Conservation (phyloP, 1,140 invertebrate species). For the Tetranychus cinnabarinus region DNA sequence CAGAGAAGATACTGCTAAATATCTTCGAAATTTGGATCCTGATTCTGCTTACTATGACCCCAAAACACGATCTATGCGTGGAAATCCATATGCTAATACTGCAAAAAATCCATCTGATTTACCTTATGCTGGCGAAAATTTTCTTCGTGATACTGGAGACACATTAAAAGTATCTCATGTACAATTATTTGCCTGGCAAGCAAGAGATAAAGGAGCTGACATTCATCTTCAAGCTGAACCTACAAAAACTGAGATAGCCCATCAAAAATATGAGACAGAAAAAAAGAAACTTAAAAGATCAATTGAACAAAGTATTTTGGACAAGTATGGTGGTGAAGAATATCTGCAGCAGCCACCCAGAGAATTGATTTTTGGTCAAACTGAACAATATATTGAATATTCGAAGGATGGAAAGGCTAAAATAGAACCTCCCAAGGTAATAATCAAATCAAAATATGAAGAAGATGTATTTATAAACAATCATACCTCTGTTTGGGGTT, state of each 20-base stretch:
- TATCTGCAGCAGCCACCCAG: slow-evolving; percentile 64
- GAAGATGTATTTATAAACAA: slow-evolving; percentile 83
- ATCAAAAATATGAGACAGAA: slow-evolving; percentile 69
- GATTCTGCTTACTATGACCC: slow-evolving; percentile 98
- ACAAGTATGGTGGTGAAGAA: slow-evolving; percentile 74
- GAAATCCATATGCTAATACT: slow-evolving; percentile 60
- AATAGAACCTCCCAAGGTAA: slow-evolving; percentile 58
- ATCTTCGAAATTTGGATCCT: slow-evolving; percentile 82
- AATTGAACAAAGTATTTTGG: slow-evolving; percentile 49
- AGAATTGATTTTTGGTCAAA: slow-evolving; percentile 70
- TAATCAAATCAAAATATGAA: slow-evolving; percentile 70
- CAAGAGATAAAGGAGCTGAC: slow-evolving; percentile 73
- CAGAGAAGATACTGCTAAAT: slow-evolving; percentile 94
- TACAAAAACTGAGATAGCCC: slow-evolving; percentile 44
- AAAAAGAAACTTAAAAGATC: slow-evolving; percentile 58
- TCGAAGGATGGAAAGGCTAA: slow-evolving; percentile 66
- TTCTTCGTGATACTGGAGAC: slow-evolving; percentile 76
- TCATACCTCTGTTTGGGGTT: slow-evolving; percentile 83
- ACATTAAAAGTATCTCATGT: slow-evolving; percentile 66
- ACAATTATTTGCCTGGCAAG: slow-evolving; percentile 96
- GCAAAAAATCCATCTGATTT: slow-evolving; percentile 37
- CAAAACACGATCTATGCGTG: slow-evolving; percentile 92
- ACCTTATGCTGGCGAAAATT: slow-evolving; percentile 87
- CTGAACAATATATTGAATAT: slow-evolving; percentile 43
- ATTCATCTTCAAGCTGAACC: slow-evolving; percentile 91